Conservation (phyloP, 2,888 invertebrate genomes). For the Drosophila paranaensis region DNA sequence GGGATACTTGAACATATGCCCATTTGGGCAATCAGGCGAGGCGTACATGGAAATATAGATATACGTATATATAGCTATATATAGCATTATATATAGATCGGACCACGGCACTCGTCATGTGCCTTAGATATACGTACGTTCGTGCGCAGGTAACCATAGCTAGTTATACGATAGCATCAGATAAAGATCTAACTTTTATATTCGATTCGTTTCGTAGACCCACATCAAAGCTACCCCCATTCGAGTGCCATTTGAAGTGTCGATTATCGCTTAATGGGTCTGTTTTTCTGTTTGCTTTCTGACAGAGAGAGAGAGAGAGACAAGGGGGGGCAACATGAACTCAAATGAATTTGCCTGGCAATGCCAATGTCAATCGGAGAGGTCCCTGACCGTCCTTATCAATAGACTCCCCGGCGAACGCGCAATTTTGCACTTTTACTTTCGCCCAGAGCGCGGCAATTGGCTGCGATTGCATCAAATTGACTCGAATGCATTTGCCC, state of each 20-base stretch:
- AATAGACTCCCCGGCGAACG: conserved; percentile 14
- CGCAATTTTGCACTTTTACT: conserved; percentile 53
- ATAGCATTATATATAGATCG: conserved; percentile 14
- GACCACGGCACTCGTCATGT: conserved; percentile 7
- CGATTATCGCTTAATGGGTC: conserved; percentile 21
- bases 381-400: conserved; percentile 34
- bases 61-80: neutral
- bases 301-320: neutral
- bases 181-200: conserved; percentile 19
- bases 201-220: neutral
- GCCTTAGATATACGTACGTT: conserved; percentile 25
- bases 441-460: conserved; percentile 36
- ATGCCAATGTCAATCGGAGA: conserved; percentile 1
- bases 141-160: neutral
- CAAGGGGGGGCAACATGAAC: conserved; percentile 1
- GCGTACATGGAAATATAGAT: neutral
- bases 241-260: conserved; percentile 12
- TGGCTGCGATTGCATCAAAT: conserved; percentile 34
- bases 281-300: neutral
- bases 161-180: conserved; percentile 4
- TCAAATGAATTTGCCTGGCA: conserved; percentile 8
- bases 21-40: conserved; percentile 44
- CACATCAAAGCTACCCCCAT: conserved; percentile 6
- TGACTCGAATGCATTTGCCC: conserved; percentile 9
- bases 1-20: conserved; percentile 53